Base-by-base conservation (phyloP, 2,113 vertebrate genomes). In the Turdus rufiventris region DNA sequence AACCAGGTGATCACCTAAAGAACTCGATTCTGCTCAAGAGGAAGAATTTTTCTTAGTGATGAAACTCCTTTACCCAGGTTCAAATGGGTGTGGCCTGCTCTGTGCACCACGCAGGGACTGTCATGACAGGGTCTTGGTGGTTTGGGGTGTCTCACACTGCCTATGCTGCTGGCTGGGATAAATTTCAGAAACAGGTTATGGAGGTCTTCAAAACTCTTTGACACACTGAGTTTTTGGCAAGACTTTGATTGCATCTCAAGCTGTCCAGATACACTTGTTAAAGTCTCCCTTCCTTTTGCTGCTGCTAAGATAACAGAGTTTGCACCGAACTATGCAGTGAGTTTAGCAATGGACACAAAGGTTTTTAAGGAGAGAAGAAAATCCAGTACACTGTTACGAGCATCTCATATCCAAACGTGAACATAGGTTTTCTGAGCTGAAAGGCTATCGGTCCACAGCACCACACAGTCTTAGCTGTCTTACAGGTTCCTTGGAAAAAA, bases 11-110 rank as follows among this genome's bases (percentile, higher is more conserved):
- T 57, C 29, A 75, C 24, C 28, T 62, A 58, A 50, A 47, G 14
- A 28, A n/a, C 8, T 61, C 48, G 29, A 21, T 74, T 66, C 45
- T 80, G 54, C 23, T 73, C 20, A n/a, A 57, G 26, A 84, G 16
- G 10, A 28, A 91, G 23, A 74, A 71, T 50, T 77, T 29, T 77
- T 18, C 16, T 58, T 60, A 17, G 34, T 36, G 28, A 45, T 68
- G 21, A 45, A 84, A 61, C 12, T 78, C 10, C 28, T 54, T 78
- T 85, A 73, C 13, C 34, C 40, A 40, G 25, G 17, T 6, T 65
- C 0, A 0, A 42, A 66, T 10, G 2, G 9, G 13, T 36, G 5
- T 67, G 42, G 5, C 33, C 14, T 6, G 3, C 50, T 12, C 42
- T 58, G 12, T 51, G 42, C 15, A 70, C 60, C 7, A 43, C 9